Base-by-base conservation (phyloP, 2,113 vertebrate species). In the Pluvianellus socialis region DNA sequence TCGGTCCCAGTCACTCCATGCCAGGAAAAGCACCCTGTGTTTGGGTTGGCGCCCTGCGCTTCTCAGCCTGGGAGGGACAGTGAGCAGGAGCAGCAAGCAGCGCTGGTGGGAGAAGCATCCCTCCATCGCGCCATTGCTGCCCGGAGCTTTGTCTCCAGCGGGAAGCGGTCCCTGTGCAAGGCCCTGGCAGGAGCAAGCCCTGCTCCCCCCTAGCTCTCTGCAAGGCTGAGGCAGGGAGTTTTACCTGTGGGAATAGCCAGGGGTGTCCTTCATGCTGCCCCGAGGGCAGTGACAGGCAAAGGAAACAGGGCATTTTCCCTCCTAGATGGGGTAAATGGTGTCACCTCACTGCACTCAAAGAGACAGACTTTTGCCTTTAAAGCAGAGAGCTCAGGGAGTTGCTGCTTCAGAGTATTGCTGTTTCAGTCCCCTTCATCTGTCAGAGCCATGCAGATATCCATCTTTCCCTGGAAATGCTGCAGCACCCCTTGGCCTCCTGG, bases 361-460 rank as follows among this genome's bases (percentile, higher is more conserved):
- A 49, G 23, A 53, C 22, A 38, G 68, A 75, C 6, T 21, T 79
- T 61, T 83, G 55, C 3, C 4, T 77, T 77, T 73, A 66, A 83
- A 95, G 38, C 45, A 65, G 26, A 89, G 76, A 71, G 62, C 62
- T 88, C 56, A 79, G 62, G 56, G 23, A 82, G 38, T 9, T 82
- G 52, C 74, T 75, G 42, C 56, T 81, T 90, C 66, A 15, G 24
- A 20, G 28, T 82, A 42, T 32, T 87, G 80, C 52, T 67, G 12
- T 9, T 79, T 62, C 7, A 30, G 16, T 55, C 18, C 19, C 24
- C 49, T 70, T 65, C 6, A 0, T 56, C 53, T 40, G 27, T 52
- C 12, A 5, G 49, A 66, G 18, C 22, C 44, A 16, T 2, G 1
- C 49, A 47, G 27, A 47, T 17, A 49, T 0, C 33, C 12, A 4